Conservation (phyloP, 2,797 vertebrate species). For the Chanos chanos region DNA sequence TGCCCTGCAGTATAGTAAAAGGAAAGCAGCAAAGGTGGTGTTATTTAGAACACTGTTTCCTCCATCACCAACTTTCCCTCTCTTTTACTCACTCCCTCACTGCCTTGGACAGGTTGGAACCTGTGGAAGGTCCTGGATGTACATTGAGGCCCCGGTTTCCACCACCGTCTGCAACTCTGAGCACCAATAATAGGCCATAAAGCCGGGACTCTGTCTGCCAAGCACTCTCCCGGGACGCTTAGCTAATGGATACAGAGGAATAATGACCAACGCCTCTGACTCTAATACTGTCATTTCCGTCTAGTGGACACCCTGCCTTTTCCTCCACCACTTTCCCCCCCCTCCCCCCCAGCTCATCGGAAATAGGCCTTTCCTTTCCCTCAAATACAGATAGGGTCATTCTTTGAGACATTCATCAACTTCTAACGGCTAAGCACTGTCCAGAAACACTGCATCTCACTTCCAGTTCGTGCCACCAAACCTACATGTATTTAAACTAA, state of each 20-base stretch:
- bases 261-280: constrained; percentile 63
- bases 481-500: too few species aligned
- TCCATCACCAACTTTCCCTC: neutral
- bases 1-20: too few species aligned
- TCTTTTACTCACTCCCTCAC: neutral
- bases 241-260: constrained; percentile 70
- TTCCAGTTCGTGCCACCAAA: too few species aligned
- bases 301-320: constrained; percentile 29
- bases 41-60: neutral
- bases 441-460: constrained; percentile 2
- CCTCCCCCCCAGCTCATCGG: constrained; percentile 53
- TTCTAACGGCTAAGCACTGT: constrained; percentile 42
- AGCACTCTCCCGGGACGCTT: constrained; percentile 63
- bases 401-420: constrained; percentile 72
- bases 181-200: constrained; percentile 38
- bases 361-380: constrained; percentile 66
- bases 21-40: too few species aligned
- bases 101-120: neutral
- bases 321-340: constrained; percentile 20
- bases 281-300: constrained; percentile 52
- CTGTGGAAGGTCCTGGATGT: constrained; percentile 1
- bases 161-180: constrained; percentile 13
- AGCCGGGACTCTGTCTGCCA: constrained; percentile 30
- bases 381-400: constrained; percentile 50
- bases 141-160: constrained; percentile 26